Conservation (phyloP, 2,888 invertebrate species). For the Meta bourneti region DNA sequence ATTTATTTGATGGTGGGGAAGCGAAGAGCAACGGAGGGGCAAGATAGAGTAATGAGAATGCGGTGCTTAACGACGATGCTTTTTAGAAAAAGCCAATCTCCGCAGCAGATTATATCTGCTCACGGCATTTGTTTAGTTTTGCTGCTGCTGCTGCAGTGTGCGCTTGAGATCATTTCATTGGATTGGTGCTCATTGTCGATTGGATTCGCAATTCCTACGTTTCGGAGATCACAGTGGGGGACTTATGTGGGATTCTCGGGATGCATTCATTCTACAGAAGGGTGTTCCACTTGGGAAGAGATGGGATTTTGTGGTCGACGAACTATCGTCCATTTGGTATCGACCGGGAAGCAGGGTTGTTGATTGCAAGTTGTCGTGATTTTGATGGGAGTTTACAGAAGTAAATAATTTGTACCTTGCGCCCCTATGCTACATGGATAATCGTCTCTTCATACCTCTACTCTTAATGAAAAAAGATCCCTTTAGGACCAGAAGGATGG, state of each 20-base stretch:
- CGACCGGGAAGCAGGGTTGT: too few species aligned
- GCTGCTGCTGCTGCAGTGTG: background rate
- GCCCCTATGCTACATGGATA: too few species aligned
- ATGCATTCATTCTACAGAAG: background rate
- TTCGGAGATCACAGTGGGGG: background rate
- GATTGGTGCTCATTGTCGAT: background rate
- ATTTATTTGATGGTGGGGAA: conserved; percentile 45
- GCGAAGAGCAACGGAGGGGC: conserved; percentile 3
- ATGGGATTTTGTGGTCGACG: too few species aligned
- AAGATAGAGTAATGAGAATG: conserved; percentile 23
- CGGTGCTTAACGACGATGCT: conserved; percentile 38
- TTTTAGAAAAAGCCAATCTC: conserved; percentile 33
- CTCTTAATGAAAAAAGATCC: too few species aligned
- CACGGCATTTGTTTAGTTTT: conserved; percentile 8
- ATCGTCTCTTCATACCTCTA: too few species aligned
- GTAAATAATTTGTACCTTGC: too few species aligned
- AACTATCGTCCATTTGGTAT: too few species aligned
- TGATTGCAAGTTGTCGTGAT: too few species aligned
- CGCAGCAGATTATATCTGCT: conserved; percentile 7
- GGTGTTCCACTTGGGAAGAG: too few species aligned
- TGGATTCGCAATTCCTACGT: background rate
- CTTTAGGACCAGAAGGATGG: too few species aligned
- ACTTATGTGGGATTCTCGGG: background rate
- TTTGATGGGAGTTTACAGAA: too few species aligned
- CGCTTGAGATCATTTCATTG: conserved; percentile 22